Evolutionary conservation across 2,888 invertebrate genomes (phyloP), one percentile per base, ranked within the genome.

Genomic region (Lasioglossum marginatum): DNA sequence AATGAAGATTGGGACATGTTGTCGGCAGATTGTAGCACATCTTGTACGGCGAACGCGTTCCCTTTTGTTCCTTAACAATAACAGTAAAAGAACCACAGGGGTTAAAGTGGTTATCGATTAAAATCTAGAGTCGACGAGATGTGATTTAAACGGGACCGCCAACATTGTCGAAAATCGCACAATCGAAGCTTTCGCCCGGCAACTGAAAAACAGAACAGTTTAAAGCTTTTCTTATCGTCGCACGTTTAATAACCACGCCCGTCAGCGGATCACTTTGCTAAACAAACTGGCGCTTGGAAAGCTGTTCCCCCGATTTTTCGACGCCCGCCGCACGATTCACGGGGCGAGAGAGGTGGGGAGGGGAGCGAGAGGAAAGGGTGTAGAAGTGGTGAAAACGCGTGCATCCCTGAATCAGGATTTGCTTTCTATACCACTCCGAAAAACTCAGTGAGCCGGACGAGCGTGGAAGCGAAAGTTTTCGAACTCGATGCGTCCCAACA

Each of bases 391-490:
- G 83, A 79, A 79, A 81, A 87, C 60, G 87, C 79, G 81, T 75
- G 76, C 76, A 81, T 79, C 77, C 57, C 37, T 40, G 79, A 85
- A 85, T 79, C 78, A 76, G 82, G 84, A 89, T 86, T 77, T 77
- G 82, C 70, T 86, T 81, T 88, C 81, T 83, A 81, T 81, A 81
- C 63, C 82, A 81, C 86, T 89, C 89, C 27, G 90, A 88, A 88
- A 90, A 90, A 90, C 85, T 85, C 89, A 87, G 84, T 83, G 88
- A 87, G 77, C 90, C 83, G 87, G 83, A 87, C 88, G 82, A 83
- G 83, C 78, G 78, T 86, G 60, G 87, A 78, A 82, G 86, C 90
- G 84, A 90, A 90, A 90, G 90, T 90, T 90, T 89, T 63, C 83
- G 63, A 90, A 89, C 81, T 86, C 72, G 82, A 63, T 70, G 80